Conservation (phyloP, 2,888 invertebrate species). For the Holacanthella duospinosa region DNA sequence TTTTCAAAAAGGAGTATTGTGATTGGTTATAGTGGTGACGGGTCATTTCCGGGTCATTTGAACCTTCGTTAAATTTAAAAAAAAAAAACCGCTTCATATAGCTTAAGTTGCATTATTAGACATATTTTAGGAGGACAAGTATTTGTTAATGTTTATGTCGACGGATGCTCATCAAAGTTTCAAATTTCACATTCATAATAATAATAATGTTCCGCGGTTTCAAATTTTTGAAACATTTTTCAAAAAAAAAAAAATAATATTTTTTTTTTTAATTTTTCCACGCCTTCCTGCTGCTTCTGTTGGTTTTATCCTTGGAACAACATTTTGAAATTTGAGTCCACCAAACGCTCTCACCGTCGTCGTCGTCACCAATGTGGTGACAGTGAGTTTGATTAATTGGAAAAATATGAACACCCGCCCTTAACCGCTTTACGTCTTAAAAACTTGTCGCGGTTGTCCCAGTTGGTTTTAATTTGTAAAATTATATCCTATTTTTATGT, state of each 20-base stretch:
- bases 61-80: background rate
- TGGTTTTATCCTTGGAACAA: background rate
- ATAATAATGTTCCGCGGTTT: no score
- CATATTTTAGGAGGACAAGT: no score
- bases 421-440: no score
- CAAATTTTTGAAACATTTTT: no score
- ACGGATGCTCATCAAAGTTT: background rate
- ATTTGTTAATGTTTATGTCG: background rate
- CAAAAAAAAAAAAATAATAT: no score
- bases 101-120: no score
- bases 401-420: background rate
- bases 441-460: no score
- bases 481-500: background rate
- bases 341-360: no score
- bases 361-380: background rate
- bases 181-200: background rate
- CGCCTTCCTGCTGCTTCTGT: background rate
- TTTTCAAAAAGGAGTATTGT: background rate
- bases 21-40: conserved; percentile 25
- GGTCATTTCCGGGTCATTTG: conserved; percentile 31
- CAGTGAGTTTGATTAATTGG: conserved; percentile 2
- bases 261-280: background rate
- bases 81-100: background rate
- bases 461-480: background rate
- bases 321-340: background rate